These are phyloP conservation scores for Perizoma flavofasciatum DNA, from an alignment of 2,888 invertebrate species.

Conservation along the genomic window DNA sequence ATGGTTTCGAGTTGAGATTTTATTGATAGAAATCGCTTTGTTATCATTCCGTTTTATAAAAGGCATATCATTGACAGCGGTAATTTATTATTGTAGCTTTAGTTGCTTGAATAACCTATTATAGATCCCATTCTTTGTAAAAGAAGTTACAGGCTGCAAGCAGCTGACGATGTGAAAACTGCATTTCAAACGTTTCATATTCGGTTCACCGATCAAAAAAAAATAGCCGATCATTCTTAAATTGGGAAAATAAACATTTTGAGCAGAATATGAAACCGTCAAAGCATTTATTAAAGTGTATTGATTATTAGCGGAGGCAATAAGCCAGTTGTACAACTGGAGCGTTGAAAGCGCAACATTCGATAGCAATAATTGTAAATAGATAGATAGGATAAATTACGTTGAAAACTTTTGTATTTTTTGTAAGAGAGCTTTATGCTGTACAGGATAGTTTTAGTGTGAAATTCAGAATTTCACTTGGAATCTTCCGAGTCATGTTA, in stretches of 20 bases:
- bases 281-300: slow-evolving; percentile 49
- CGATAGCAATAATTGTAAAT: slow-evolving; percentile 82
- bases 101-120: slow-evolving; percentile 55
- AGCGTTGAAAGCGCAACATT: slow-evolving; percentile 79
- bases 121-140: slow-evolving; percentile 2
- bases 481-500: slow-evolving; percentile 64
- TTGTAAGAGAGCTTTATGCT: slow-evolving; percentile 82
- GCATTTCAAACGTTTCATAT: slow-evolving; percentile 1
- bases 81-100: slow-evolving; percentile 57
- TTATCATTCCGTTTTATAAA: slow-evolving; percentile 70
- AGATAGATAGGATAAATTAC: slow-evolving; percentile 81
- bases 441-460: slow-evolving; percentile 72
- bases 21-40: slow-evolving; percentile 53
- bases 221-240: neutral
- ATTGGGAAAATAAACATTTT: slow-evolving; percentile 13
- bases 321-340: slow-evolving; percentile 68
- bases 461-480: slow-evolving; percentile 79
- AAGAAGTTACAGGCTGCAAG: neutral
- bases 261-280: slow-evolving; percentile 52
- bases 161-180: neutral
- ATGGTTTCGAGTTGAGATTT: slow-evolving; percentile 47
- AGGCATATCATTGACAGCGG: slow-evolving; percentile 70
- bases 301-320: slow-evolving; percentile 70
- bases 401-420: slow-evolving; percentile 78
- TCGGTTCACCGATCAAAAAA: neutral